Evolutionary conservation across 2,888 invertebrate species (phyloP).

Genomic region (Drosophila borborema): DNA sequence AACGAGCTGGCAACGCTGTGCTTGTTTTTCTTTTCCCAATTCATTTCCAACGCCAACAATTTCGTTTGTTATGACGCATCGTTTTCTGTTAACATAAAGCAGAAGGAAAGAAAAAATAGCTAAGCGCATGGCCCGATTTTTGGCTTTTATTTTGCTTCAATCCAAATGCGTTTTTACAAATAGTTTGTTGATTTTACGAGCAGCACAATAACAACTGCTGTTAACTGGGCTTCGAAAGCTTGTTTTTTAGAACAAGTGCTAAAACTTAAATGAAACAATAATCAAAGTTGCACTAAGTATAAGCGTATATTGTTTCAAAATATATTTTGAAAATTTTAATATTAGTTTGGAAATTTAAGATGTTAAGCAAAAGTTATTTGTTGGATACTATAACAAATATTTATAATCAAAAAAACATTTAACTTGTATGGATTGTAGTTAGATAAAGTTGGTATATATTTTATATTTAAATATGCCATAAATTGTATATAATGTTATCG

Average conservation of each 20-base stretch:
- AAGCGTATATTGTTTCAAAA: too few species aligned
- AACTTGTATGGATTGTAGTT: too few species aligned
- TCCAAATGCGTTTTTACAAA: conserved; percentile 13
- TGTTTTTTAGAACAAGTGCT: background rate
- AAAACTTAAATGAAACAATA: background rate
- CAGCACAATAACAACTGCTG: background rate
- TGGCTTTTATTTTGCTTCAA: conserved; percentile 12
- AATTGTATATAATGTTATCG: too few species aligned
- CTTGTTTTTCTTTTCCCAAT: background rate
- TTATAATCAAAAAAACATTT: too few species aligned
- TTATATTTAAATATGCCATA: too few species aligned
- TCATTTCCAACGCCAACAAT: conserved; percentile 1
- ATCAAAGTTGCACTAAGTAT: background rate
- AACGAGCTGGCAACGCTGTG: conserved; percentile 8
- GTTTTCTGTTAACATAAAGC: conserved; percentile 1
- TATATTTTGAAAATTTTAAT: too few species aligned
- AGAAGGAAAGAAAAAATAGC: background rate
- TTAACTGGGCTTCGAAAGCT: background rate
- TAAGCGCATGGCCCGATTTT: background rate
- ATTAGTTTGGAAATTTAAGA: too few species aligned
- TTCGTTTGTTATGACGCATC: conserved; percentile 19
- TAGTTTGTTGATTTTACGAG: conserved; percentile 11
- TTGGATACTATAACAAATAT: too few species aligned
- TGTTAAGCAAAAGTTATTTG: too few species aligned
- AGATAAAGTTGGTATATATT: too few species aligned